Evolutionary conservation across 2,888 invertebrate species (phyloP), one percentile per base, ranked within the genome.

Genomic region (Watsonalla cultraria): DNA sequence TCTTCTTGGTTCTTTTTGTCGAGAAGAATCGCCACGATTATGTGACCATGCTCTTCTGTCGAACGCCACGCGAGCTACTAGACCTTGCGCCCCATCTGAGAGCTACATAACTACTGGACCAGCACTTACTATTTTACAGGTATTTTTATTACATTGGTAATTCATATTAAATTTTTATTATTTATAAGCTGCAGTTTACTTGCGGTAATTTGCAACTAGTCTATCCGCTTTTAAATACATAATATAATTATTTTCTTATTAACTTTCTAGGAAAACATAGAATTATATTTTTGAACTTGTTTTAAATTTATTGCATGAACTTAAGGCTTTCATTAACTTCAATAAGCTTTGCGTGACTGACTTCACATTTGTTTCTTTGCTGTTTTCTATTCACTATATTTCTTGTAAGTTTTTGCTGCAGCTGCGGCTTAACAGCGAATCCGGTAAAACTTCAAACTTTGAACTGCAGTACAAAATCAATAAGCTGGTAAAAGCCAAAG

Each of bases 101-200:
- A 96, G 95, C 77, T 96, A 96, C 86, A 93, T 96, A 50, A 95
- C 95, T 7, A 92, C 93, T 24, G 94, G 94, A 7, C 91, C 94
- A n/a, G 94, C 95, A 57, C 86, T 96, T 52, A 95, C 95, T 7
- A 92, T 96, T 58, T 92, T 95, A 60, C 95, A 95, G 84, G 91
- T 90, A 70, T 66, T 59, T 52, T 11, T 50, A 9, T 47, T 45
- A 45, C 6, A 2, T 9, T 11, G 11, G 15, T 42, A 42, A 2
- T 42, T 4, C 11, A 5, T 5, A 42, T 42, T 11, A 37, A 37
- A 37, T 7, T 37, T 37, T 5, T 37, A 37, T 8, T 7, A 35
- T n/a, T n/a, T n/a, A n/a, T n/a, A n/a, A n/a, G n/a, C n/a, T n/a
- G n/a, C n/a, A n/a, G n/a, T n/a, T n/a, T n/a, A n/a, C n/a, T n/a